Base-by-base conservation (phyloP, 2,113 vertebrate species). In the Petrocephalus microphthalmus region DNA sequence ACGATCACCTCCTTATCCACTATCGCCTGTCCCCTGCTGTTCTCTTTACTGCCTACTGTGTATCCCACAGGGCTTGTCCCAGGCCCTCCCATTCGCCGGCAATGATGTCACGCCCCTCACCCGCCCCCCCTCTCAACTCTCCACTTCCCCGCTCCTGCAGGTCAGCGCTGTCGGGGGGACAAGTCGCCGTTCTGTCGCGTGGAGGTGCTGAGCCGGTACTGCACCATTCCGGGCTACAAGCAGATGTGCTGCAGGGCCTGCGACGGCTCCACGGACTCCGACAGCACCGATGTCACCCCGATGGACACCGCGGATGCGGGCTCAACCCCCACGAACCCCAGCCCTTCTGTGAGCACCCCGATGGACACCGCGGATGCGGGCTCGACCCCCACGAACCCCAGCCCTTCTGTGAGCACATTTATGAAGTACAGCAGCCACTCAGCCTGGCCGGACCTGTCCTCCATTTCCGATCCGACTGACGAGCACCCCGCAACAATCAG, bases 211-310 rank as follows among this genome's bases (percentile, higher is more conserved):
- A 96, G 92, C 89, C 96, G 95, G 5, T 98, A 99, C 92, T 99
- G 98, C 92, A 95, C 97, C 15, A 96, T 97, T 54, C 91, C 96
- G 0, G 94, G 94, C 81, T 99, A 97, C 94, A 94, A 94, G 83
- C 97, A 96, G 90, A 97, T 99, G 92, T 99, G 98, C 92, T 99
- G 98, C 94, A 97, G 96, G 90, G 96, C 96, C 90, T 99, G 98
- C 49, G 92, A 88, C 93, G 92, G 95, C 88, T 8, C 89, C 74
- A 87, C 93, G 92, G 1, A 7, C 83, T 25, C 67, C 84, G 78
- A 87, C 0, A 6, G 25, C 0, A 93, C 92, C 17, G 94, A 91
- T 89, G 90, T 93, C 88, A 96, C 87, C 52, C 52, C 29, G 25
- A 85, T 29, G 4, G 37, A n/a, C 15, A 8, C 7, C 4, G 53